Conservation (phyloP, 2,113 vertebrate species). For the Tragelaphus strepsiceros region DNA sequence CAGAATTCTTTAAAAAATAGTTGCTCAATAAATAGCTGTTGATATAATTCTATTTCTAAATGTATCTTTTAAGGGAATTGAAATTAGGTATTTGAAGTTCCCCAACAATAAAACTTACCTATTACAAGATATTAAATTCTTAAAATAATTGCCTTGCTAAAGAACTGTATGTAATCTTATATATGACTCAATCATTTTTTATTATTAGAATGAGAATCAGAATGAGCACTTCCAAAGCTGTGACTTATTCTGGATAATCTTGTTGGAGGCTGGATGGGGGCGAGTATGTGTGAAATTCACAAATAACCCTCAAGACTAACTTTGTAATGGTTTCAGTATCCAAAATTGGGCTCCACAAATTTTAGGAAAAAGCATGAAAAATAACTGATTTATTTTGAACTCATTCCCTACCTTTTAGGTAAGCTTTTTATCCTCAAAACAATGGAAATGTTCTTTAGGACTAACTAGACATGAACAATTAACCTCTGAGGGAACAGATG, state of each 20-base stretch:
- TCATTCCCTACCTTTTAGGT: background rate
- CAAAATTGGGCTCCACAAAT: background rate
- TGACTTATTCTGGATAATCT: background rate
- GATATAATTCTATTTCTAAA: constrained; percentile 1
- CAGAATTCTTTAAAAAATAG: background rate
- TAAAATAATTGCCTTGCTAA: constrained; percentile 20
- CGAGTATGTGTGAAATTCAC: background rate
- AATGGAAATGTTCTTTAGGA: background rate
- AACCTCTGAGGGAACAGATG: background rate
- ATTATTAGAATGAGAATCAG: background rate
- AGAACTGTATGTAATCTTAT: background rate
- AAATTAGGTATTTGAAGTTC: constrained; percentile 13
- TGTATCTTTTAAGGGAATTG: constrained; percentile 17
- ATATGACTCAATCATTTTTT: background rate
- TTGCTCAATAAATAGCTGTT: background rate
- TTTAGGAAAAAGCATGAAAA: constrained; percentile 20
- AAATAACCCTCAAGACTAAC: background rate
- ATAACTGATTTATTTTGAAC: background rate
- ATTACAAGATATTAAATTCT: background rate
- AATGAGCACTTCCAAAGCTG: background rate
- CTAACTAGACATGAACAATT: background rate
- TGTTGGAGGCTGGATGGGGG: background rate
- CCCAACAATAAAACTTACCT: background rate
- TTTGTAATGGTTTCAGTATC: background rate
- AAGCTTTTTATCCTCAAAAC: background rate